Evolutionary conservation across 2,113 vertebrate genomes (phyloP), one percentile per base, ranked within the genome.

Genomic region (Leptocoma aspasia): DNA sequence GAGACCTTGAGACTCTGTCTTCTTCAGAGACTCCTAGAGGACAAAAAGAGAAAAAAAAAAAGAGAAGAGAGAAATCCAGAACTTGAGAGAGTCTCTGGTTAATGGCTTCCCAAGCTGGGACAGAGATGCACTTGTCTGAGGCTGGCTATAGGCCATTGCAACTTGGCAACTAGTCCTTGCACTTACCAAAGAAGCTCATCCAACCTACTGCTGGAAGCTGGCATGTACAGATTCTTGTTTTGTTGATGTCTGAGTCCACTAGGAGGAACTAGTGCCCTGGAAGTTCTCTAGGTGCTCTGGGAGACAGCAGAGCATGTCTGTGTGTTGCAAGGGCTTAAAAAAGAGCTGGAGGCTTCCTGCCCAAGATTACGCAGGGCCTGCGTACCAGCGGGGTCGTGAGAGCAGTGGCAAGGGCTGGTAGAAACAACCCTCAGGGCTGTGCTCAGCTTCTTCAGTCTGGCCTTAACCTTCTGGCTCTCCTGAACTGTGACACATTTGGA

Each of bases 311-410:
- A 65, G 47, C 23, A 23, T 22, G 54, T 54, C 17, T 70, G 37
- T 79, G 41, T 54, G 8, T n/a, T 56, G 50, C 1, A 5, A 80
- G 30, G 37, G 26, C n/a, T 61, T 86, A 28, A n/a, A 61, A 79
- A 61, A 65, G 26, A 47, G 15, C 41, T 83, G 37, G 30, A 70
- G 30, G 5, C 30, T 71, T 86, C 66, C 37, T 66, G 23, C 30
- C 45, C 37, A 49, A n/a, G 54, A 37, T 35, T 50, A 15, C 17
- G 37, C 17, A 53, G 7, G 35, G 26, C 6, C 35, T 60, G 26
- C 0, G 0, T 35, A 22, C 22, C 7, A 3, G 13, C 0, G 0
- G 59, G 37, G 42, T 83, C n/a, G 42, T 52, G 80, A 20, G 7
- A 31, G 52, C 47, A 56, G 42, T 37, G 47, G 22, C 16, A 28